Evolutionary conservation across 2,113 vertebrate genomes (phyloP).

Genomic region (Anarhynchus alexandrinus): DNA sequence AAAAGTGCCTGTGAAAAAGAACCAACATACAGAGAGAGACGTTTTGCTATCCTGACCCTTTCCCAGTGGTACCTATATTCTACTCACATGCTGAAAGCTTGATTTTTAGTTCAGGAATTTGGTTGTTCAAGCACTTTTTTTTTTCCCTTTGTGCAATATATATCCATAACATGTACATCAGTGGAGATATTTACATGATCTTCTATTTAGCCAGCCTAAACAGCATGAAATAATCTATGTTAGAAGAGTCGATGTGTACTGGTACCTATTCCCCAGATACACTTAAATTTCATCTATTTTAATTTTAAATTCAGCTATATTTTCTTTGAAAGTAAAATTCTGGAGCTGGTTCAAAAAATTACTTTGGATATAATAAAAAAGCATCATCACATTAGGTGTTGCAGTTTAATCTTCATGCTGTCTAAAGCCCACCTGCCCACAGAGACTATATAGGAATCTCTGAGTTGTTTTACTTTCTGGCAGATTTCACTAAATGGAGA

Average conservation of each 20-base stretch:
- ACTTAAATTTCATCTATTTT: slow-evolving; percentile 2
- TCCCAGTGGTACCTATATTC: not conserved
- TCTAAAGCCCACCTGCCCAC: slow-evolving; percentile 27
- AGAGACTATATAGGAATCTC: not conserved
- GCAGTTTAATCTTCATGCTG: slow-evolving; percentile 10
- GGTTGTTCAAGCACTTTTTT: not conserved
- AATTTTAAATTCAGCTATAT: slow-evolving; percentile 28
- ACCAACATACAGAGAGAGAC: not conserved
- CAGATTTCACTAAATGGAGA: slow-evolving; percentile 39
- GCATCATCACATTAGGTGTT: not conserved
- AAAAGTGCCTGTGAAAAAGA: not conserved
- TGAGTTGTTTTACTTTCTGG: slow-evolving; percentile 14
- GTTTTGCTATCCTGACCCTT: not conserved
- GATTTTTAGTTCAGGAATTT: not conserved
- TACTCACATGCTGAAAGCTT: not conserved
- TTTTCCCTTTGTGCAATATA: not conserved
- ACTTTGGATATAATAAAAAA: slow-evolving; percentile 21
- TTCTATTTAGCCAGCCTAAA: not conserved
- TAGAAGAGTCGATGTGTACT: not conserved
- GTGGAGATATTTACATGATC: not conserved
- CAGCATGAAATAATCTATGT: not conserved
- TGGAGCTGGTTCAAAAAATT: not conserved
- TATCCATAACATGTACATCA: not conserved
- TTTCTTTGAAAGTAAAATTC: slow-evolving; percentile 3
- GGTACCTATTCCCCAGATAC: not conserved